Base-by-base conservation (phyloP, 1,140 invertebrate genomes). In the Steinernema feltiae region DNA sequence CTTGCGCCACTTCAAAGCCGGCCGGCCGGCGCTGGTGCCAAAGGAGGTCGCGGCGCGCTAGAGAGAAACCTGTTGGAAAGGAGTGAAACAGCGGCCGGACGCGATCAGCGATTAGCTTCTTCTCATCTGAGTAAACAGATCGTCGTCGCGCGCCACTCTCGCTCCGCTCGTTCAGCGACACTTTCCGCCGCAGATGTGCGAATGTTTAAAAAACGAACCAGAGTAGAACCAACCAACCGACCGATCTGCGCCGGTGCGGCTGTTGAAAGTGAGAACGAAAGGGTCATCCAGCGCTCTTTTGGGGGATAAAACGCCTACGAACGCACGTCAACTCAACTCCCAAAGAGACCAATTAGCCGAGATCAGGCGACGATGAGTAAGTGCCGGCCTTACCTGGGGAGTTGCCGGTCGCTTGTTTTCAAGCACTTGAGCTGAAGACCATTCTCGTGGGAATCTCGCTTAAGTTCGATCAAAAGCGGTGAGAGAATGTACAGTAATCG, bases 41-140 rank as follows among this genome's bases (percentile, higher is more conserved):
- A 41, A 41, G 7, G 7, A 7, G 18, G 35, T 7, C 18, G 35
- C 7, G 35, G 35, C 35, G 35, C 35, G 35, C 35, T 7, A 41
- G 35, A 41, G 53, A 21, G 24, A 63, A 63, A 63, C 53, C 53
- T n/a, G 53, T 63, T 21, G 53, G 15, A 21, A 63, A 63, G 53
- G 53, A 63, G 15, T 63, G 53, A 63, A 63, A 63, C 53, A 63
- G 53, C 53, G 53, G 24, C 2, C 53, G 41, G 7, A 46, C 7
- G 41, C 53, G 53, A 63, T 63, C 53, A 63, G 53, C 53, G 53
- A 63, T 63, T 63, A 63, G 53, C 53, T 63, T 21, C 53, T 15
- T 63, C 53, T 7, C 53, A 63, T 63, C 53, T 63, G 53, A 63
- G 53, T 63, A 63, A 63, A 63, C 53, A 63, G 53, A 63, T 63